These are phyloP conservation scores for Tenthredo amoena DNA, from an alignment of 2,888 invertebrate genomes.

Conservation along the genomic window DNA sequence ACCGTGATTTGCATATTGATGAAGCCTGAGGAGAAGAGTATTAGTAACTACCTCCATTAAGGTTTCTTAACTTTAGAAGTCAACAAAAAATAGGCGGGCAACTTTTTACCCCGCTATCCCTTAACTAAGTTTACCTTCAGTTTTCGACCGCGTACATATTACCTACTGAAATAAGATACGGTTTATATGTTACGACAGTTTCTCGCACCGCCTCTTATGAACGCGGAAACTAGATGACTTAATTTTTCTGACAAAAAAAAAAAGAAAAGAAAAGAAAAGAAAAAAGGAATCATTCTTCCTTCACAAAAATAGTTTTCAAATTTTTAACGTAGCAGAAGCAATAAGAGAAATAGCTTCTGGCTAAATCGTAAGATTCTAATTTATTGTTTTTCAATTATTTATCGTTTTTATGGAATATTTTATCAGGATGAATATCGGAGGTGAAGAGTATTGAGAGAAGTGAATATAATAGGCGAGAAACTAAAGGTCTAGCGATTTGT, in stretches of 20 bases:
- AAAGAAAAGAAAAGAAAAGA: background rate
- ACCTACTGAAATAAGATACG: background rate
- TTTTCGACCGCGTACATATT: background rate
- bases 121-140: conserved; percentile 43
- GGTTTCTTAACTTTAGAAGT: conserved; percentile 42
- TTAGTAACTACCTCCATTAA: conserved; percentile 46
- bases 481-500: background rate
- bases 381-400: too few species aligned
- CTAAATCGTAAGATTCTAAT: too few species aligned
- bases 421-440: background rate
- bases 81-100: conserved; percentile 37
- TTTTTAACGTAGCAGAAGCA: too few species aligned
- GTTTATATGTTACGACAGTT: background rate
- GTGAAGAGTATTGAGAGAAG: background rate
- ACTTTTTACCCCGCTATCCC: conserved; percentile 35
- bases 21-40: conserved; percentile 37
- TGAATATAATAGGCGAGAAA: background rate
- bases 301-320: too few species aligned
- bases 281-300: too few species aligned
- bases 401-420: too few species aligned
- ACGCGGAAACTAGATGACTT: background rate
- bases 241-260: background rate
- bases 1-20: conserved; percentile 50
- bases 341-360: too few species aligned
- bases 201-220: background rate